A percentile compares a stretch with the other conserved stretches of the same genome.
These are phyloP conservation scores for Himantopus leucocephalus DNA, from an alignment of 2,113 vertebrate genomes.

Conservation along the genomic window DNA sequence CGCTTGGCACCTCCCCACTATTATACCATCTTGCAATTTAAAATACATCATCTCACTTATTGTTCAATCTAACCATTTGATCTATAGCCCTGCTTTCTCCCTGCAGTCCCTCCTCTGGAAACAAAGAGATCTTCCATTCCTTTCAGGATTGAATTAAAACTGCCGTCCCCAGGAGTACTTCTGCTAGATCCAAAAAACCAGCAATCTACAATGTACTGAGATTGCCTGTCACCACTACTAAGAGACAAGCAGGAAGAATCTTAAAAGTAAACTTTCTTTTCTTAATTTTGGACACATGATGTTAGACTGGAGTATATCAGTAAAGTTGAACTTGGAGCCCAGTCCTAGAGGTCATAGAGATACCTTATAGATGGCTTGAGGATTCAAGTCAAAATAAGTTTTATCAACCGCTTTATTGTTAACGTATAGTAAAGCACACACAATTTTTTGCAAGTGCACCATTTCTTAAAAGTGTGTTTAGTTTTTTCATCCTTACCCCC, in stretches of 20 bases:
- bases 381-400: not conserved
- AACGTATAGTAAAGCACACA: not conserved
- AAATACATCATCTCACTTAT: slow-evolving; percentile 16
- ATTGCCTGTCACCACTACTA: not conserved
- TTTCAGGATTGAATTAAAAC: not conserved
- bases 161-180: not conserved
- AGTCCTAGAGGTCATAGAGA: not conserved
- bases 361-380: not conserved
- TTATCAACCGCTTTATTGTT: not conserved
- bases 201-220: not conserved
- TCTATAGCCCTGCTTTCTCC: not conserved
- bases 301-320: not conserved
- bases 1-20: slow-evolving; percentile 1
- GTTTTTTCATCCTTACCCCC: not conserved
- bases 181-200: not conserved
- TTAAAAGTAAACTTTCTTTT: not conserved
- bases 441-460: not conserved
- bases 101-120: not conserved
- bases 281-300: not conserved
- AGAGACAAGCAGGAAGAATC: not conserved
- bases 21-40: slow-evolving; percentile 17
- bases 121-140: not conserved
- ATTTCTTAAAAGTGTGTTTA: not conserved
- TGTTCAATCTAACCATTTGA: slow-evolving; percentile 1
- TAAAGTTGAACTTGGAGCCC: not conserved